A percentile compares a stretch with the other conserved stretches of the same genome.
These are phyloP conservation scores for Heterodera schachtii DNA, from an alignment of 1,140 invertebrate genomes.

Conservation along the genomic window DNA sequence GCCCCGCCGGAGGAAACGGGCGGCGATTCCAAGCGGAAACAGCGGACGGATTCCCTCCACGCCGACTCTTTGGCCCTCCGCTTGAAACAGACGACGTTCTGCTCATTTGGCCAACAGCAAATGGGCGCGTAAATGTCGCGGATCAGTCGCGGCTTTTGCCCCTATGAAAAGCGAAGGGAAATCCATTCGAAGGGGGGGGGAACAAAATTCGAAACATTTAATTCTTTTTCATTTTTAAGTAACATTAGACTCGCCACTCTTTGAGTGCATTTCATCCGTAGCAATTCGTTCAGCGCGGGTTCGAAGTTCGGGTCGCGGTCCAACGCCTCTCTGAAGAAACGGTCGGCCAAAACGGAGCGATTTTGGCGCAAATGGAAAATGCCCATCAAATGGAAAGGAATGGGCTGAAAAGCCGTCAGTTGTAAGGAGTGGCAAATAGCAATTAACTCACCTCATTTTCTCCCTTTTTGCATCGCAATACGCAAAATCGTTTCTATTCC, in stretches of 20 bases:
- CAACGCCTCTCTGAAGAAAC: conserved; percentile 16
- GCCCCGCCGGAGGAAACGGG: neutral
- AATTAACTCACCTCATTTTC: conserved; percentile 14
- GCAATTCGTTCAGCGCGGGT: conserved; percentile 20
- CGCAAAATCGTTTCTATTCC: conserved; percentile 21
- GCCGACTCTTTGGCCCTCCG: neutral
- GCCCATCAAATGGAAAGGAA: conserved; percentile 28
- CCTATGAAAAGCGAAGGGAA: neutral
- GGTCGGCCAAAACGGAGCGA: conserved; percentile 16
- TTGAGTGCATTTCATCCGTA: conserved; percentile 19
- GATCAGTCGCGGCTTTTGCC: neutral
- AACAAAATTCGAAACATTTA: no score
- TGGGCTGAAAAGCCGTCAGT: conserved; percentile 19
- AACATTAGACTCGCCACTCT: conserved; percentile 9
- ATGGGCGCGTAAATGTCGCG: conserved; percentile 12
- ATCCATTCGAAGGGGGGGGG: neutral
- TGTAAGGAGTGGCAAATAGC: neutral
- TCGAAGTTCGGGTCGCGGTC: conserved; percentile 29
- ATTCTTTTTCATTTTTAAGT: neutral
- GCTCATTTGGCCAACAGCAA: conserved; percentile 37
- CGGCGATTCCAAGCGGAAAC: conserved; percentile 22
- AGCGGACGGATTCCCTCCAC: neutral
- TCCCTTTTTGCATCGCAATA: conserved; percentile 22
- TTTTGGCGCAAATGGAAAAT: conserved; percentile 23
- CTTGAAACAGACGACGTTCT: conserved; percentile 30